Percentiles rank a stretch among this genome's conserved stretches.
phyloP scores from a whole-genome alignment of 2,113 vertebrate genomes.

The Axis porcinus region DNA sequence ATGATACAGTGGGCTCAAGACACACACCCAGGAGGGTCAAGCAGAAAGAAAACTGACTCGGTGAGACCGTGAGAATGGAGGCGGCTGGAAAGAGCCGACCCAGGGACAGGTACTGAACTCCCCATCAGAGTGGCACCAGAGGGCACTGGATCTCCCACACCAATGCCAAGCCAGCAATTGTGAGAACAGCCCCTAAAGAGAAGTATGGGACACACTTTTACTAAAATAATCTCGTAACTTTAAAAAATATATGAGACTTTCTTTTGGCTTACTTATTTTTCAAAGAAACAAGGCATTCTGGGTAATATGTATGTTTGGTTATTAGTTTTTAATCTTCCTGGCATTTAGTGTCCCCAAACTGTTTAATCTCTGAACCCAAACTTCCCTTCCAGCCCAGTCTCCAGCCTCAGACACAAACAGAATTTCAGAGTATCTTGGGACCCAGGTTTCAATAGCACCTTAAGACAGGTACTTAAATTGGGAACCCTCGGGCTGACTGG shows the following conservation, averaged over 20 bases:
- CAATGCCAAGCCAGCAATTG: not conserved
- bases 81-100: not conserved
- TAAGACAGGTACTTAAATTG: too few species aligned
- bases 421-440: not conserved
- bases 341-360: not conserved
- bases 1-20: not conserved
- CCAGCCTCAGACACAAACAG: not conserved
- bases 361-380: not conserved
- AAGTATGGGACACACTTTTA: not conserved
- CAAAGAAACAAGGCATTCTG: not conserved
- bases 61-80: not conserved
- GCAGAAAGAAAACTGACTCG: not conserved
- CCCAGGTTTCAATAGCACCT: not conserved
- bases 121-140: not conserved
- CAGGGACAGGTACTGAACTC: not conserved
- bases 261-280: not conserved
- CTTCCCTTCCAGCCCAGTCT: not conserved
- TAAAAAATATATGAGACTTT: not conserved
- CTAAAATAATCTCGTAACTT: not conserved
- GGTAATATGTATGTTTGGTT: not conserved
- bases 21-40: not conserved
- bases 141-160: not conserved
- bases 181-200: not conserved
- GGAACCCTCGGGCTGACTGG: not conserved
- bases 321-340: not conserved